A percentile compares a stretch with the other conserved stretches of the same genome.
These are phyloP conservation scores for Dasypus novemcinctus DNA, from an alignment of 2,113 vertebrate species.

Conservation along the genomic window DNA sequence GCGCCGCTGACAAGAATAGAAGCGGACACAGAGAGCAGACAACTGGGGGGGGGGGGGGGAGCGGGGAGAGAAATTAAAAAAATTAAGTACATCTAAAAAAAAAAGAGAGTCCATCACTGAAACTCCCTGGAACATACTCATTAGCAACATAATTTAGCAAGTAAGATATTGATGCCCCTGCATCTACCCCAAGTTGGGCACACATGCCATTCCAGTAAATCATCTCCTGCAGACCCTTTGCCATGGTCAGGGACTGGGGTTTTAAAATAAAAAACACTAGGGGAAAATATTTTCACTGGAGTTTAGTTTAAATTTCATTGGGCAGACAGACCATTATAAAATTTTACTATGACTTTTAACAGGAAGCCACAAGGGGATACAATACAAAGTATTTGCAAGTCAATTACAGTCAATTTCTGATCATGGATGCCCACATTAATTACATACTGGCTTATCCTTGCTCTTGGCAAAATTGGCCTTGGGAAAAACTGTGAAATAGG, in stretches of 20 bases:
- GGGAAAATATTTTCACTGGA: background rate
- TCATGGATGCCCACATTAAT: background rate
- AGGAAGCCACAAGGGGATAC: background rate
- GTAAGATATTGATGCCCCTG: background rate
- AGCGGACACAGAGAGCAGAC: too few species aligned
- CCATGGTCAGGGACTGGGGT: background rate
- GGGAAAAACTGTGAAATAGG: background rate
- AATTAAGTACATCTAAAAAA: too few species aligned
- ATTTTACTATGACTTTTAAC: background rate
- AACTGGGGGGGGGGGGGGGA: too few species aligned
- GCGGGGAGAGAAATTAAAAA: too few species aligned
- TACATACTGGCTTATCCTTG: background rate
- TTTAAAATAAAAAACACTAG: background rate
- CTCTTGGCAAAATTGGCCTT: background rate
- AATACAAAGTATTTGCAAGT: background rate
- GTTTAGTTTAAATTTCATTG: background rate
- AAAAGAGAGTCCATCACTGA: background rate
- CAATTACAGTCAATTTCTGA: background rate
- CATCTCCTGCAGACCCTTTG: background rate
- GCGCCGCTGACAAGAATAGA: too few species aligned
- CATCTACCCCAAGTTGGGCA: background rate
- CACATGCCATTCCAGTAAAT: background rate
- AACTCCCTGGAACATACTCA: background rate
- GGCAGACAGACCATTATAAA: background rate
- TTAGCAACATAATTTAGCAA: constrained; percentile 22